Conservation (phyloP, 1,140 invertebrate genomes). For the Tetranychus urticae region DNA sequence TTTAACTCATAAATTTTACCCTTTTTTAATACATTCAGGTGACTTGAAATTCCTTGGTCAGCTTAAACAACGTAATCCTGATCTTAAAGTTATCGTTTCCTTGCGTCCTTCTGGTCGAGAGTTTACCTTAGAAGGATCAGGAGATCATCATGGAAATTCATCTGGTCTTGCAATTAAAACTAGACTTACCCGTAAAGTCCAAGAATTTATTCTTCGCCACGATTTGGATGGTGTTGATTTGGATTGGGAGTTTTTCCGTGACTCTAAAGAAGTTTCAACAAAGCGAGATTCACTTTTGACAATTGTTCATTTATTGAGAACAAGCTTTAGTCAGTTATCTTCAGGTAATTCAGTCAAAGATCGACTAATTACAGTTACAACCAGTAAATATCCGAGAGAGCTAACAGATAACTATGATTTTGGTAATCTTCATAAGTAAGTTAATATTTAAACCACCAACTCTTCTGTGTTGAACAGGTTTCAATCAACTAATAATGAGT, state of each 20-base stretch:
- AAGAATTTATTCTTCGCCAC: slow-evolving; percentile 8
- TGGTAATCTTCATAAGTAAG: slow-evolving; percentile 5
- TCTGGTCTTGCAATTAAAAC: neutral
- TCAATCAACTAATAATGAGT: too few species aligned
- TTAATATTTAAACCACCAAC: neutral
- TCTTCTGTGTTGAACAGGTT: too few species aligned
- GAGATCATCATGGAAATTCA: neutral
- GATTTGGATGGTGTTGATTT: slow-evolving; percentile 9
- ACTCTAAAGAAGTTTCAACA: neutral
- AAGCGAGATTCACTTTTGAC: neutral
- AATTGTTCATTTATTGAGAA: neutral
- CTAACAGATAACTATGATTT: slow-evolving; percentile 7
- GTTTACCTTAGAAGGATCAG: neutral
- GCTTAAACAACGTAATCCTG: slow-evolving; percentile 4
- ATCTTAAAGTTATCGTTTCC: slow-evolving; percentile 8
- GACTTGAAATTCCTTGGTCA: slow-evolving; percentile 4
- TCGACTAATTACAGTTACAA: slow-evolving; percentile 2
- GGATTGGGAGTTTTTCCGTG: slow-evolving; percentile 8
- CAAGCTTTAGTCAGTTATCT: neutral
- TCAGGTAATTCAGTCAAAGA: neutral
- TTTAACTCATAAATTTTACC: neutral
- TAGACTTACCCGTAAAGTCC: slow-evolving; percentile 5
- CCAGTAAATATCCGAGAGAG: slow-evolving; percentile 3
- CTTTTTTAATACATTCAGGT: neutral
- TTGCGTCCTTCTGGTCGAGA: neutral